Evolutionary conservation across 2,113 vertebrate species (phyloP), one percentile per base, ranked within the genome.

Genomic region (Pteronura brasiliensis): DNA sequence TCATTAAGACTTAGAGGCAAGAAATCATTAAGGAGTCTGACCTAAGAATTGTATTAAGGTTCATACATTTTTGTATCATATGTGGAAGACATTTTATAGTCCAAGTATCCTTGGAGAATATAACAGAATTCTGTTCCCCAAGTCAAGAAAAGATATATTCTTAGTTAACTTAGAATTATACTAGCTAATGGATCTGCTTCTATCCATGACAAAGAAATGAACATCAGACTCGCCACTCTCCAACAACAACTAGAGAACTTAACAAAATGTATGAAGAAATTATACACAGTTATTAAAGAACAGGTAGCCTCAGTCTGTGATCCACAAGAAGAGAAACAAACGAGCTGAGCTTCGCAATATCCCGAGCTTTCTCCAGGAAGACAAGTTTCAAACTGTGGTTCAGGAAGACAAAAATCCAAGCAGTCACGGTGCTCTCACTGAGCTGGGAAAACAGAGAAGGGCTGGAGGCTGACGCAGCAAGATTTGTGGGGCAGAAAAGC

Each of bases 1-100:
- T 25, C 25, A 74, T 49, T 93, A 81, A 96, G 82, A 91, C 57
- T 94, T 85, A 82, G 39, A 95, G 39, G 63, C 76, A 82, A 82
- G 83, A 34, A 95, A 80, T 74, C 83, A 55, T 61, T 76, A 82
- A 92, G 61, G 59, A 42, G 1, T 76, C 61, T 88, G 36, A 92
- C 49, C 49, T 88, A 18, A 42, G 69, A 57, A 39, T 77, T 90
- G 77, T n/a, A 59, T 83, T 81, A 93, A 91, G 55, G n/a, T 29
- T 88, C 52, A 81, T 52, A 61, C 27, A 74, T 57, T 57, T 88
- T 63, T 93, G 2, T 27, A 47, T 85, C n/a, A 57, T 71, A 39
- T 44, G 61, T 93, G 61, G 42, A 92, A 95, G 74, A 69, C 3
- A 76, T 72, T 49, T 49, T 81, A 20, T 49, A 91, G 79, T 82